phyloP scores from a whole-genome alignment of 1,140 invertebrate species.

The Zaprionus ghesquierei region DNA sequence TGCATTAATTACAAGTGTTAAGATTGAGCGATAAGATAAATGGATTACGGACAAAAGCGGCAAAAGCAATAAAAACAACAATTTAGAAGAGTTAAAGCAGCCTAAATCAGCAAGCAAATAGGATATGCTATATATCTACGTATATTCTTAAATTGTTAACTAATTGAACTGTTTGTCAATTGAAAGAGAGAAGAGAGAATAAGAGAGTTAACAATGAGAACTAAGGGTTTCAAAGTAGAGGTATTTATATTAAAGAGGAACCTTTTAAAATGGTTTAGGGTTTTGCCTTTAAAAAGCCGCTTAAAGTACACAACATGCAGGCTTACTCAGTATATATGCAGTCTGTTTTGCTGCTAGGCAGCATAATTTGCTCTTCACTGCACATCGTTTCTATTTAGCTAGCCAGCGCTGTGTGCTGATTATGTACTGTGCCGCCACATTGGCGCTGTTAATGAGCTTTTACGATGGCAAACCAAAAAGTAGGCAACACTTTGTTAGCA shows the following conservation, averaged over 20 bases:
- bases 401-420: neutral
- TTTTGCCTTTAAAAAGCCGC: too few species aligned
- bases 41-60: neutral
- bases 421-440: neutral
- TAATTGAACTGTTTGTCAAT: too few species aligned
- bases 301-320: too few species aligned
- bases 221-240: too few species aligned
- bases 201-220: too few species aligned
- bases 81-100: neutral
- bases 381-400: neutral
- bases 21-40: conserved; percentile 26
- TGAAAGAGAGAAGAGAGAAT: too few species aligned
- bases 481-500: conserved; percentile 70
- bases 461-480: conserved; percentile 57
- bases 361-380: too few species aligned
- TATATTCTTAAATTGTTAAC: too few species aligned
- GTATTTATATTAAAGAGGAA: too few species aligned
- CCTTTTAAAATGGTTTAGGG: too few species aligned
- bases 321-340: too few species aligned
- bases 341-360: too few species aligned
- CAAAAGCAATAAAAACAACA: neutral
- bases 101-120: neutral
- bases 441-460: conserved; percentile 62
- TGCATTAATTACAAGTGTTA: conserved; percentile 22
- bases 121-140: conserved; percentile 11